Evolutionary conservation across 35 echinoderm and acorn worm species (phyloP).

Genomic region (Eucidaris tribuloides): DNA sequence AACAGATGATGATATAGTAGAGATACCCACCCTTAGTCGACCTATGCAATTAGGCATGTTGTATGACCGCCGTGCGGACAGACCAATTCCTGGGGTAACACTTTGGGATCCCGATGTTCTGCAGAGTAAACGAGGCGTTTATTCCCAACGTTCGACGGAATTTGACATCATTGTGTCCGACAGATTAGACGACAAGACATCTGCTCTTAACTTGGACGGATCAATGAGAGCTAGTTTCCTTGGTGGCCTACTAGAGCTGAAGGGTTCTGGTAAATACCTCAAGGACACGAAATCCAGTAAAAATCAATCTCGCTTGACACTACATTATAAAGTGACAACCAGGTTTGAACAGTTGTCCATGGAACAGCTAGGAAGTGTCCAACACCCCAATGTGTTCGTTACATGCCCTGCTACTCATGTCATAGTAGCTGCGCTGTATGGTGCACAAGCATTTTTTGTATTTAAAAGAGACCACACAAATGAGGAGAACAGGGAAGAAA

Average conservation of each 20-base stretch:
- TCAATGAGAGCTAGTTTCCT: slow-evolving; percentile 8
- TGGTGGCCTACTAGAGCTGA: neutral
- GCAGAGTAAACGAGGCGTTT: too few relatives aligned
- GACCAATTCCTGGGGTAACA: too few relatives aligned
- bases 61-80: too few relatives aligned
- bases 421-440: slow-evolving; percentile 16
- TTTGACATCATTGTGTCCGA: neutral
- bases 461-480: neutral
- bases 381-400: slow-evolving; percentile 7
- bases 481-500: neutral
- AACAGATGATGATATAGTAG: too few relatives aligned
- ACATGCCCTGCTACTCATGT: slow-evolving; percentile 13
- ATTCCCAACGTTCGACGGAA: too few relatives aligned
- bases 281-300: neutral
- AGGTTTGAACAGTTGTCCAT: slow-evolving; percentile 33
- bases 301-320: neutral
- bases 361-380: neutral
- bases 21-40: too few relatives aligned
- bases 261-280: slow-evolving; percentile 14
- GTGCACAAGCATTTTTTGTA: too few relatives aligned
- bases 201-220: slow-evolving; percentile 2
- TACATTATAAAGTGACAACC: slow-evolving; percentile 12
- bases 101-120: too few relatives aligned
- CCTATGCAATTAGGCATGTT: too few relatives aligned
- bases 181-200: neutral